Conservation (phyloP, 1,140 invertebrate species). For the Tetramorium alpestre region DNA sequence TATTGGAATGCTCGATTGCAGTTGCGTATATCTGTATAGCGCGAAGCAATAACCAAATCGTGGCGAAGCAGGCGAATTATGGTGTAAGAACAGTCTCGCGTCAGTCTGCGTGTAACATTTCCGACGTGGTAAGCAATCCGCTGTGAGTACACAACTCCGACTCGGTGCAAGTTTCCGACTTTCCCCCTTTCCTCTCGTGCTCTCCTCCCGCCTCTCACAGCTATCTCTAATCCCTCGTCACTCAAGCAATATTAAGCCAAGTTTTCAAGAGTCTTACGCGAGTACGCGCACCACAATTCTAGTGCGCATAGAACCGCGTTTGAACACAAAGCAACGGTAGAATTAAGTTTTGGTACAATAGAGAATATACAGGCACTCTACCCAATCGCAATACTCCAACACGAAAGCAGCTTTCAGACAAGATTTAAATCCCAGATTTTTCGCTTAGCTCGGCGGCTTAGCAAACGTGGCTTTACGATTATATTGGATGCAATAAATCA, state of each 20-base stretch:
- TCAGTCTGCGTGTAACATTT: constrained; percentile 70
- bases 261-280: constrained; percentile 58
- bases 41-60: constrained; percentile 65
- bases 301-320: constrained; percentile 11
- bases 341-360: constrained; percentile 42
- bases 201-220: constrained; percentile 8
- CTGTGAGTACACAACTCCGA: constrained; percentile 50
- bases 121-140: constrained; percentile 68
- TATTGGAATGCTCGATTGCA: constrained; percentile 41
- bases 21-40: constrained; percentile 29
- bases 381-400: not conserved
- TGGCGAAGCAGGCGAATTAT: constrained; percentile 4
- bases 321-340: constrained; percentile 39
- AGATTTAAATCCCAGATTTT: constrained; percentile 54
- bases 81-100: constrained; percentile 53
- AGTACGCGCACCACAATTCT: constrained; percentile 38
- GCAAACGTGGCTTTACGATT: constrained; percentile 31
- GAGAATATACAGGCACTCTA: constrained; percentile 19
- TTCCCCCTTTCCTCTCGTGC: not conserved
- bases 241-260: constrained; percentile 58
- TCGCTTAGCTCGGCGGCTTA: constrained; percentile 28
- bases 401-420: constrained; percentile 30
- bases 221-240: constrained; percentile 61
- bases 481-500: constrained; percentile 52
- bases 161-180: constrained; percentile 56